These are phyloP conservation scores for Euthynnus affinis DNA, from an alignment of 2,797 vertebrate species.

Conservation along the genomic window DNA sequence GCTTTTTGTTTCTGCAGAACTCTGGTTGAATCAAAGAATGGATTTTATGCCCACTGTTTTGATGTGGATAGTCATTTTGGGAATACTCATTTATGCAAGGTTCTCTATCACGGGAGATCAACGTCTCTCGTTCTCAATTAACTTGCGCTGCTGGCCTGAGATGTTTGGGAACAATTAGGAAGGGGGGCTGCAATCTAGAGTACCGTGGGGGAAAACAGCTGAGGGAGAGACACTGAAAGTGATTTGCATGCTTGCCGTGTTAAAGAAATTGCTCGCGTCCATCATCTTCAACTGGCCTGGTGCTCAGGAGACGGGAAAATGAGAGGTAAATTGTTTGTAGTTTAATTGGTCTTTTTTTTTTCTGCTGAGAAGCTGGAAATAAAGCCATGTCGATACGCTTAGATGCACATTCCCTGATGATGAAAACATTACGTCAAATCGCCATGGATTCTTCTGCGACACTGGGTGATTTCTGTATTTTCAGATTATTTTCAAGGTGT, in stretches of 20 bases:
- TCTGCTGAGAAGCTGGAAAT: constrained; percentile 33
- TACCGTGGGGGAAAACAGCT: constrained; percentile 58
- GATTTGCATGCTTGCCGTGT: constrained; percentile 77
- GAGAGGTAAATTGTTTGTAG: constrained; percentile 73
- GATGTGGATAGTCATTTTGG: constrained; percentile 47
- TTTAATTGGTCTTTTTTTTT: constrained; percentile 68
- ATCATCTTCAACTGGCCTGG: constrained; percentile 74
- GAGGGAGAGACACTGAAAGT: constrained; percentile 62
- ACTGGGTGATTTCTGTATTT: constrained; percentile 8
- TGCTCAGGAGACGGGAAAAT: constrained; percentile 68
- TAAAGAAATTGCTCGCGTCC: constrained; percentile 77
- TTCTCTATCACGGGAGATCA: constrained; percentile 70
- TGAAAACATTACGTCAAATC: constrained; percentile 11
- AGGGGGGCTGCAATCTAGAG: constrained; percentile 72
- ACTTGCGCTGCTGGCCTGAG: constrained; percentile 57
- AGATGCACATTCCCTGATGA: constrained; percentile 34
- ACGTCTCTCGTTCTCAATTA: constrained; percentile 73
- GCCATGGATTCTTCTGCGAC: constrained; percentile 5
- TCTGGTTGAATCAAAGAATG: constrained; percentile 25
- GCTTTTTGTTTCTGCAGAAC: constrained; percentile 1
- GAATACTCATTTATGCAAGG: constrained; percentile 60
- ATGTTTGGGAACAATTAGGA: constrained; percentile 80
- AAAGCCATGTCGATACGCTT: constrained; percentile 9
- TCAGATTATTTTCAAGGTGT: constrained; percentile 21
- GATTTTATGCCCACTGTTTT: constrained; percentile 34